phyloP scores from a whole-genome alignment of 2,113 vertebrate species.

The Bambusicola thoracicus region DNA sequence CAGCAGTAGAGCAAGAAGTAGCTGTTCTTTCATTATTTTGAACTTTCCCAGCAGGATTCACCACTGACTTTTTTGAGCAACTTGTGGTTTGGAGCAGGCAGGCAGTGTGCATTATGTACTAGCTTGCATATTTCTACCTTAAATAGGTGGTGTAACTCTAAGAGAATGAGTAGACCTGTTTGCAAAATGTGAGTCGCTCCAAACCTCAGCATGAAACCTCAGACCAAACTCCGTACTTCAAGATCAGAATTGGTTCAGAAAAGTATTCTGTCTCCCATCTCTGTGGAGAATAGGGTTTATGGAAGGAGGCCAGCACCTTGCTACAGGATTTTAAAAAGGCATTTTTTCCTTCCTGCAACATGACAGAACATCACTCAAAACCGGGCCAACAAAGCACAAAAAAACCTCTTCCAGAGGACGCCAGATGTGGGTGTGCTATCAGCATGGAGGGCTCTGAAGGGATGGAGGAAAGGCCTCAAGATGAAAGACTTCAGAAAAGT shows the following conservation, averaged over 20 bases:
- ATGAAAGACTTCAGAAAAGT: not conserved
- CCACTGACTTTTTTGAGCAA: constrained; percentile 54
- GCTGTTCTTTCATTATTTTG: constrained; percentile 66
- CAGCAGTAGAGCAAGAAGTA: constrained; percentile 38
- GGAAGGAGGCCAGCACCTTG: constrained; percentile 51
- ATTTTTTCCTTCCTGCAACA: not conserved
- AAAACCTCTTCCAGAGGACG: not conserved
- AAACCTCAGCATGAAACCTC: constrained; percentile 70
- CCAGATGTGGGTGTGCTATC: accelerated
- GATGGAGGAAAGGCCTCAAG: not conserved
- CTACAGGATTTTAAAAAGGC: not conserved
- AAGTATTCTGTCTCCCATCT: constrained; percentile 27
- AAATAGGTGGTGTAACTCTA: constrained; percentile 61
- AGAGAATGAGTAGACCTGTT: constrained; percentile 53
- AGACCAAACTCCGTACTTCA: constrained; percentile 23
- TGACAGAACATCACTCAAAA: not conserved
- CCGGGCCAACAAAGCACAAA: not conserved
- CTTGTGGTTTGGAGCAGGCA: constrained; percentile 73
- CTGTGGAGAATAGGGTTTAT: constrained; percentile 49
- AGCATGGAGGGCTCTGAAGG: not conserved
- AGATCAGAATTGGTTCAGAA: constrained; percentile 6
- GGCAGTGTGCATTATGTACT: constrained; percentile 61
- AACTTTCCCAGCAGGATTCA: constrained; percentile 71
- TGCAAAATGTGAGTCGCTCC: constrained; percentile 54
- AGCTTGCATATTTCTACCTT: constrained; percentile 68